Conservation (phyloP, 1,140 invertebrate genomes). For the Pseudomyrmex cubaensis region DNA sequence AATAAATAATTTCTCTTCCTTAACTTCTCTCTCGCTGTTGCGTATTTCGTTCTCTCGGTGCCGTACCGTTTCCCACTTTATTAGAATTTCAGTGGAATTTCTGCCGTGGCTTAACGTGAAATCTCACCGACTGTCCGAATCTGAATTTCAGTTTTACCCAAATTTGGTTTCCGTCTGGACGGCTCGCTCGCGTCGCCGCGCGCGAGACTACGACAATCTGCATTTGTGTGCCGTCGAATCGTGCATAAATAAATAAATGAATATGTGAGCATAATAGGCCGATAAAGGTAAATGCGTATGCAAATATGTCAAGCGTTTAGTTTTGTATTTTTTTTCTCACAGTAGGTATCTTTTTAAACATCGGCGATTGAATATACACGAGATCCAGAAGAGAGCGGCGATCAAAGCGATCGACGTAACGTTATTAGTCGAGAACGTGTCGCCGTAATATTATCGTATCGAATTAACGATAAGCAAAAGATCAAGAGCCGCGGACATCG, state of each 20-base stretch:
- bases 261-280: constrained; percentile 42
- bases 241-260: constrained; percentile 61
- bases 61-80: constrained; percentile 44
- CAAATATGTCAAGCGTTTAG: constrained; percentile 1
- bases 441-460: constrained; percentile 67
- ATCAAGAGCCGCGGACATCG: constrained; percentile 41
- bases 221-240: constrained; percentile 34
- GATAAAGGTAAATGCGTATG: constrained; percentile 35
- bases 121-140: constrained; percentile 44
- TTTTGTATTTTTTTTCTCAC: neutral
- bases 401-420: constrained; percentile 60
- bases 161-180: constrained; percentile 41
- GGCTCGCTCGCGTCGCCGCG: no score
- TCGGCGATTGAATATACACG: constrained; percentile 16
- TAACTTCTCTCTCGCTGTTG: neutral
- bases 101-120: constrained; percentile 34
- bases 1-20: constrained; percentile 32
- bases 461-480: constrained; percentile 69
- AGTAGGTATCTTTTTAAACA: neutral
- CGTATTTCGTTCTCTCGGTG: constrained; percentile 8
- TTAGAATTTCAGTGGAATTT: constrained; percentile 59
- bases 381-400: constrained; percentile 1
- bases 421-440: constrained; percentile 71
- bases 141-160: constrained; percentile 60
- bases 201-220: constrained; percentile 3